Evolutionary conservation across 2,888 invertebrate species (phyloP).

Genomic region (Metallyticus violacea): DNA sequence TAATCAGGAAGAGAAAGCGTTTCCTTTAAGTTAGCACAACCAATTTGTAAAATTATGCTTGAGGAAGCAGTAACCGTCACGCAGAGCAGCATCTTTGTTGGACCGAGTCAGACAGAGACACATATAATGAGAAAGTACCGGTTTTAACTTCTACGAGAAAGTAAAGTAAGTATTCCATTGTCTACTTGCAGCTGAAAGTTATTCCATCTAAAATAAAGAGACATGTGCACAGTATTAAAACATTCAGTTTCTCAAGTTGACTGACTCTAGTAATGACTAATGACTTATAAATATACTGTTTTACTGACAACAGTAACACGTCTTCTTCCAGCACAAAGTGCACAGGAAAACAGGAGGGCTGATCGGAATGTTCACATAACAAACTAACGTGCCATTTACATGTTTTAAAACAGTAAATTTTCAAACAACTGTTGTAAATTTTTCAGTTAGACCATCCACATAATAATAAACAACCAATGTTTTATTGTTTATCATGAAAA

Average conservation of each 20-base stretch:
- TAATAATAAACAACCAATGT: no score
- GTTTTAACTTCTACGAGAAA: background rate
- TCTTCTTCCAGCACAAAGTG: no score
- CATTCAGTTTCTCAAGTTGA: background rate
- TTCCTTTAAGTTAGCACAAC: background rate
- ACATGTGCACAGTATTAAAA: background rate
- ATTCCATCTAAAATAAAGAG: background rate
- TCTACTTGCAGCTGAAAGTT: background rate
- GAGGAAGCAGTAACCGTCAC: background rate
- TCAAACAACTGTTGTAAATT: no score
- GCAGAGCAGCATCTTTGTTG: background rate
- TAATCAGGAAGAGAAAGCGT: background rate
- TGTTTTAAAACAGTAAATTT: no score
- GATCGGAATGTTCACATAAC: no score
- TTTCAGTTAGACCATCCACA: no score
- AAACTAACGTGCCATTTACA: no score
- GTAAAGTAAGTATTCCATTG: background rate
- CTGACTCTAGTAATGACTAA: no score
- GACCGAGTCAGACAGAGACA: background rate
- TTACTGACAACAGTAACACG: no score
- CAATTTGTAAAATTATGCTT: background rate
- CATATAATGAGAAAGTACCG: background rate
- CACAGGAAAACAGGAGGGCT: no score
- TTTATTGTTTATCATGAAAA: no score
- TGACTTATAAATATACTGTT: no score